Evolutionary conservation across 2,888 invertebrate genomes (phyloP), one percentile per base, ranked within the genome.

Genomic region (Chloroclysta siterata): DNA sequence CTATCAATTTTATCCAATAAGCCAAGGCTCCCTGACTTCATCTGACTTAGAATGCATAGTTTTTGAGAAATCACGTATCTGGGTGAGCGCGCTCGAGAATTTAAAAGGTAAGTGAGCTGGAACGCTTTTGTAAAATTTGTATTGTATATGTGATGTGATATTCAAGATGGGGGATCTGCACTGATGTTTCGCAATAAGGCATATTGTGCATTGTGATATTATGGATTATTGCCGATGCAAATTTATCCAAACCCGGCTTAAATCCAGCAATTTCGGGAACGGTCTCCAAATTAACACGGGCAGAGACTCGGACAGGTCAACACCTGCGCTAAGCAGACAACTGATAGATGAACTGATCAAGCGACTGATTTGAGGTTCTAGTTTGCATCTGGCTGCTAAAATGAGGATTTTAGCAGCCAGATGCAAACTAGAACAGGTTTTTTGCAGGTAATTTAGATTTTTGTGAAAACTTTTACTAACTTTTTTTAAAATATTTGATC

Each of bases 1-100:
- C 36, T 55, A 36, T 47, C 47, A 47, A 47, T 15, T 33, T 46
- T 54, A 39, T 39, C 8, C 11, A 11, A 39, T 39, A 39, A 10
- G 36, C 36, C 3, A 39, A 39, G 3, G 36, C 36, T 39, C 8
- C 33, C 33, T 39, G 10, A 11, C 36, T 39, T 39, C 3, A 39
- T 39, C 11, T 39, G 2, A 11, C 11, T 3, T 2, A 3, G 22
- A 22, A 22, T 22, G 22, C 36, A 11, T 39, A 10, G 10, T 11
- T 3, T 39, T 39, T 11, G 3, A 39, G 6, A 39, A 39, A 39
- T 39, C 36, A 11, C 36, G 36, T 39, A 39, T 39, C 4, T 39
- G 11, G 36, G 36, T 39, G 36, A 39, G 33, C 8, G 36, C 10
- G 36, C 11, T 39, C 11, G 11, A 11, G 11, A 39, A 39, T 39